phyloP scores from a whole-genome alignment of 35 echinoderm and acorn worm species.

The Lytechinus pictus region DNA sequence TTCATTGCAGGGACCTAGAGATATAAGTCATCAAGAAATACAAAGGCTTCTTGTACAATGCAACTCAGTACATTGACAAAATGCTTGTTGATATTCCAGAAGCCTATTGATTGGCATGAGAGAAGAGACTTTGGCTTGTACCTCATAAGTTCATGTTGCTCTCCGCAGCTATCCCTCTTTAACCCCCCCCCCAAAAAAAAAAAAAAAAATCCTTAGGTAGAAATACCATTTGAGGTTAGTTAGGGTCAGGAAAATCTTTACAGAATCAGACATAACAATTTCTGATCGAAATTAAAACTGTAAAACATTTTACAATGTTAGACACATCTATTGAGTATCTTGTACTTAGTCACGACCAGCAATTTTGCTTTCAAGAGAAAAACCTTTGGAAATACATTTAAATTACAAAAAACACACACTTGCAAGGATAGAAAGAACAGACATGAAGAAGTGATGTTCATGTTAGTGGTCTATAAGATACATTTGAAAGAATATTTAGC shows the following conservation, averaged over 20 bases:
- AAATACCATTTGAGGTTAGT: background rate
- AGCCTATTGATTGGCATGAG: background rate
- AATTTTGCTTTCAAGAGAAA: background rate
- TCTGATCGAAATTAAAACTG: background rate
- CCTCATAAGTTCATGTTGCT: background rate
- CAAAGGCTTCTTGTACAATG: background rate
- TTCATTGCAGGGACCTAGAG: background rate
- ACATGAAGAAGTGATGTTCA: background rate
- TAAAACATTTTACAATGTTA: background rate
- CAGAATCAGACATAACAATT: background rate
- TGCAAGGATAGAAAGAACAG: background rate
- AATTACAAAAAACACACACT: background rate
- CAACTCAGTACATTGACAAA: background rate
- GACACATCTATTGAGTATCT: background rate
- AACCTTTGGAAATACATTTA: background rate
- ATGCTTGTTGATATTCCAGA: background rate
- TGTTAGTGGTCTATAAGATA: background rate
- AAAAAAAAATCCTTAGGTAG: background rate
- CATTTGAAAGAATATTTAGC: background rate
- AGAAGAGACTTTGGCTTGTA: background rate
- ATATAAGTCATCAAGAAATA: background rate
- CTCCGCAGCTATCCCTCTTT: background rate
- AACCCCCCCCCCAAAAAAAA: too few relatives aligned
- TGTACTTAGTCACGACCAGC: background rate
- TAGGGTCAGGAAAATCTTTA: background rate